phyloP scores from a whole-genome alignment of 1,140 invertebrate genomes.

The Drosophila guanche region DNA sequence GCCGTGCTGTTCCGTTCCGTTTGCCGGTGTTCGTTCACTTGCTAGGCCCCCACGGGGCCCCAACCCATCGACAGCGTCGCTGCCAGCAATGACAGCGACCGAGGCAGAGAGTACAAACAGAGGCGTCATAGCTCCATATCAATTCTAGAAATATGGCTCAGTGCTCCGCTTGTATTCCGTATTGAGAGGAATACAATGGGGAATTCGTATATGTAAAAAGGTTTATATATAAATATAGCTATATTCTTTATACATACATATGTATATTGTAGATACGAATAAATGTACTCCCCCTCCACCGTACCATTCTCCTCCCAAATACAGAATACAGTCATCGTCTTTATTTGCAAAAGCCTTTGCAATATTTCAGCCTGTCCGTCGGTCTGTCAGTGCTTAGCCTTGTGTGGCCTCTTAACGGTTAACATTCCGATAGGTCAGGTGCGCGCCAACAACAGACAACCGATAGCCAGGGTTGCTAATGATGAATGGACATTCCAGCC shows the following conservation, averaged over 20 bases:
- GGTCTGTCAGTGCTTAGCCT: slow-evolving; percentile 4
- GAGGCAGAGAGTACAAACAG: background rate
- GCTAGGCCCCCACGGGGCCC: slow-evolving; percentile 44
- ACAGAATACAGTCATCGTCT: slow-evolving; percentile 35
- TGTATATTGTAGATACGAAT: slow-evolving; percentile 1
- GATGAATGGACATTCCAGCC: too few species aligned
- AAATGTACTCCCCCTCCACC: slow-evolving; percentile 4
- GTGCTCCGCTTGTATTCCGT: slow-evolving; percentile 29
- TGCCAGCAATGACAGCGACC: slow-evolving; percentile 9
- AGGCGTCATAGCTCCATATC: slow-evolving; percentile 64
- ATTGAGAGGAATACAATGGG: slow-evolving; percentile 43
- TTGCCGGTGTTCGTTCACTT: slow-evolving; percentile 66
- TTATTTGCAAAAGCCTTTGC: slow-evolving; percentile 21
- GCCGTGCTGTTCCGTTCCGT: background rate
- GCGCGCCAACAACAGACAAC: too few species aligned
- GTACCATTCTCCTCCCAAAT: slow-evolving; percentile 2
- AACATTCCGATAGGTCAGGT: too few species aligned
- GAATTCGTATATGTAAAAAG: slow-evolving; percentile 14
- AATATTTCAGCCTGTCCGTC: slow-evolving; percentile 11
- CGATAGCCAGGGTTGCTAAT: too few species aligned
- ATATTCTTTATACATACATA: slow-evolving; percentile 7
- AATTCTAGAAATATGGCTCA: slow-evolving; percentile 66
- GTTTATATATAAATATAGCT: slow-evolving; percentile 11
- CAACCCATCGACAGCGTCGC: slow-evolving; percentile 18
- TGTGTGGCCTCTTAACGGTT: slow-evolving; percentile 7